These are phyloP conservation scores for Poecilia picta DNA, from an alignment of 2,797 vertebrate genomes.

Conservation along the genomic window DNA sequence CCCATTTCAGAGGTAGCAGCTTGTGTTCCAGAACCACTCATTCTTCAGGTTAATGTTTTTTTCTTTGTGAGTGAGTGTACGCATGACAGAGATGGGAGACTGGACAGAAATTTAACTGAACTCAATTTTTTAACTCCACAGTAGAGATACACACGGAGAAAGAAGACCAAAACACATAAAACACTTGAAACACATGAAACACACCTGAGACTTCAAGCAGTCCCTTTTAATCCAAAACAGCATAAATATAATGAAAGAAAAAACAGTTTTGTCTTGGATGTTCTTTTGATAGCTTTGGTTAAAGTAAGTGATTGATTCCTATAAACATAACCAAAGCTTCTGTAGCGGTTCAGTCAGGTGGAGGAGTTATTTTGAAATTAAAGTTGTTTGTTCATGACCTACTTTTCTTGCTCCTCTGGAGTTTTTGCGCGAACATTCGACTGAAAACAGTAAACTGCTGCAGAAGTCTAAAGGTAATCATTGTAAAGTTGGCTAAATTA, in stretches of 20 bases:
- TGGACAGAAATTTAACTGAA: neutral
- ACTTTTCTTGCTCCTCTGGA: neutral
- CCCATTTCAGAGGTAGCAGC: too few species aligned
- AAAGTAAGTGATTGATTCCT: neutral
- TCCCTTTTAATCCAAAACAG: neutral
- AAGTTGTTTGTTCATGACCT: neutral
- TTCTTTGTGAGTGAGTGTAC: neutral
- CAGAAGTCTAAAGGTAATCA: neutral
- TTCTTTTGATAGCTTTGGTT: neutral
- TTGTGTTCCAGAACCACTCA: too few species aligned
- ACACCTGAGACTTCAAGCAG: neutral
- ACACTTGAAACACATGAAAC: neutral
- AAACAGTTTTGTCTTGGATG: neutral
- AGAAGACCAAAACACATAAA: neutral
- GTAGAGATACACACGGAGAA: neutral
- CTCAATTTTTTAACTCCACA: neutral
- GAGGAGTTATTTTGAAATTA: neutral
- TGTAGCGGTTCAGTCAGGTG: neutral
- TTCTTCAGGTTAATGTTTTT: neutral
- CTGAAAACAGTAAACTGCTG: neutral
- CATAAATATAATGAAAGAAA: neutral
- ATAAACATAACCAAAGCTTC: neutral
- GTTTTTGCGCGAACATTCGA: neutral
- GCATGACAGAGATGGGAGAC: neutral
- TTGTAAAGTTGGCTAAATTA: neutral